Base-by-base conservation (phyloP, 2,113 vertebrate species). In the Noctilio leporinus region DNA sequence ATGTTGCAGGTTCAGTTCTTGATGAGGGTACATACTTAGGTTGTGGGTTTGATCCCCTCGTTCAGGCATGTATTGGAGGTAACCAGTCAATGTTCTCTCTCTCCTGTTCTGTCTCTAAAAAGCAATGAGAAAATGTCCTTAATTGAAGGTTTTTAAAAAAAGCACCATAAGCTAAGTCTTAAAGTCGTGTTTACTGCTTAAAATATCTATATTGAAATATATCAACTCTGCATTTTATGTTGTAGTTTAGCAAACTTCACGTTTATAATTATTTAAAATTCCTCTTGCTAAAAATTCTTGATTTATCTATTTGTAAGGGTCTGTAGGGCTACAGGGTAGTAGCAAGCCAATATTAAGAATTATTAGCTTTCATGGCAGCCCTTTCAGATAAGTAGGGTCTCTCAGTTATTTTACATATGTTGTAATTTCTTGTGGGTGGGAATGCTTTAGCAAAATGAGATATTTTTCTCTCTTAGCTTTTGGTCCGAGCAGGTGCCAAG, bases 401-500 rank as follows among this genome's bases (percentile, higher is more conserved):
- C 49, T 51, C 73, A 38, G 8, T 62, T 85, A 35, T 57, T 93
- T 22, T 57, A 57, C 14, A 53, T 55, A 38, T n/a, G 10, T 51
- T 96, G 3, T 86, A 17, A 67, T 84, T 97, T 72, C 53, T 70
- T 70, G 15, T 47, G 55, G 33, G 3, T 51, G 5, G 82, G 28
- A 24, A n/a, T 33, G 72, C 26, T 86, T 91, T 45, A 33, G 49
- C 57, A 59, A 89, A 95, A 78, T 91, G 30, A 57, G 0, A 2
- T 73, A 76, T 94, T 33, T 90, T 85, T 97, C 76, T 91, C 19
- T 86, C 95, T 83, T 97, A 99, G 99, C 98, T 99, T 92, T 98
- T 99, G 96, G 99, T 99, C 77, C 99, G 99, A 75, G 99, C 99
- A 49, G 99, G 99, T 97, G 99, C 99, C 96, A 99, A 99, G 94